Base-by-base conservation (phyloP, 2,113 vertebrate genomes). In the Rhagologus leucostigma region DNA sequence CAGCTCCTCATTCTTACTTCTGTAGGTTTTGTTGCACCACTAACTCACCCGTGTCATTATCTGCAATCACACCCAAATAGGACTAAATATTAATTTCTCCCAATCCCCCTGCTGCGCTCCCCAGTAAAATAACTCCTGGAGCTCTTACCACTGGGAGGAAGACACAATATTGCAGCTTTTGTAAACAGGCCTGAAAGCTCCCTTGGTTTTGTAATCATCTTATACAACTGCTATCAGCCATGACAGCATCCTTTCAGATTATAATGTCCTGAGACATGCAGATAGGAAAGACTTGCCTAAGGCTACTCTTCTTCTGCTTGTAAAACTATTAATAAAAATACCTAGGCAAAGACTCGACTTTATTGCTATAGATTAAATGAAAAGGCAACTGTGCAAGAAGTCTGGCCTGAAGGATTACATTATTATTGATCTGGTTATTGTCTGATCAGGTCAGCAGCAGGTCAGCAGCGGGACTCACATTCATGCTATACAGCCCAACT, bases 271-370 rank as follows among this genome's bases (percentile, higher is more conserved):
- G 44, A 96, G 81, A 95, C 91, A 93, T 6, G 62, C 65, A 95
- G 88, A 94, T 64, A 95, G 78, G 27, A 94, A 76, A 95, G 49
- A 46, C 69, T 92, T 83, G 87, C 96, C 95, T 57, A 84, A 91
- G 84, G 92, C 78, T 64, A 67, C 56, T 91, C 79, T 96, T 79
- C 67, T 69, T 59, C 19, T 33, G 68, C 90, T 93, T 83, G 91
- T 96, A 96, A 98, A 95, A 97, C 92, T 85, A 95, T 63, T 87
- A 93, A 94, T 89, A 87, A 91, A 95, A 96, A 91, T 75, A 94
- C 62, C 56, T 87, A 78, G 59, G 53, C 65, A 86, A 90, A 68
- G 52, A 24, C 64, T 94, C 86, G 29, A 33, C 52, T 93, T 93
- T 68, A 82, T 82, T 74, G 79, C 52, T 74, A 23, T 10, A 75